Percentiles rank a stretch among this genome's conserved stretches.
Evolutionary conservation across 2,797 vertebrate genomes (phyloP).

Genomic region (Austrolebias charrua): DNA sequence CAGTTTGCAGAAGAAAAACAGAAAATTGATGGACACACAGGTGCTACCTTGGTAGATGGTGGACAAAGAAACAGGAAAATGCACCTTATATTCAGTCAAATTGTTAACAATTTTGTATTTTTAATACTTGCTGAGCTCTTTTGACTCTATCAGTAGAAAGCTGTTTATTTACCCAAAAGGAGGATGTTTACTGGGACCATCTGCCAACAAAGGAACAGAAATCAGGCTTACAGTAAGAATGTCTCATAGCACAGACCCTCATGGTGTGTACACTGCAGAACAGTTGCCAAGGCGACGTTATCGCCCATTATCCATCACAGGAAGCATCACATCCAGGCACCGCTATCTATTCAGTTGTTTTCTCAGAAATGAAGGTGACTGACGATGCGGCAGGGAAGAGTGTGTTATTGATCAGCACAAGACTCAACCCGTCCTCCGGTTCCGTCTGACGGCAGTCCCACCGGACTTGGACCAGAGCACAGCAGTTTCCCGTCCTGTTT

Average conservation of each 20-base stretch:
- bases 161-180: too few species aligned
- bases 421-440: constrained; percentile 47
- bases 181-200: constrained; percentile 56
- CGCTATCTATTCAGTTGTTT: constrained; percentile 62
- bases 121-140: constrained; percentile 83
- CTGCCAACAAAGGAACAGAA: constrained; percentile 53
- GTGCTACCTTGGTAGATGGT: constrained; percentile 6
- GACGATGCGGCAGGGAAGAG: constrained; percentile 44
- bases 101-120: constrained; percentile 14
- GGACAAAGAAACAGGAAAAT: constrained; percentile 17
- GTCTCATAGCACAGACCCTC: constrained; percentile 30
- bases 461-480: constrained; percentile 39
- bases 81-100: constrained; percentile 19
- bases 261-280: constrained; percentile 36
- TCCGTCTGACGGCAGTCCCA: too few species aligned
- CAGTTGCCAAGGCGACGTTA: constrained; percentile 71
- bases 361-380: constrained; percentile 66
- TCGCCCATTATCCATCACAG: constrained; percentile 66
- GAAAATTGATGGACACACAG: neutral
- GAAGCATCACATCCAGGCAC: constrained; percentile 61
- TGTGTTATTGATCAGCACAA: constrained; percentile 72
- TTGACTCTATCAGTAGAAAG: constrained; percentile 80
- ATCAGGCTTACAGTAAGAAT: constrained; percentile 46
- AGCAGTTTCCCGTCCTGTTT: constrained; percentile 53
- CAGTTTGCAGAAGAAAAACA: neutral